Base-by-base conservation (phyloP, 2,113 vertebrate species). In the Passer montanus region DNA sequence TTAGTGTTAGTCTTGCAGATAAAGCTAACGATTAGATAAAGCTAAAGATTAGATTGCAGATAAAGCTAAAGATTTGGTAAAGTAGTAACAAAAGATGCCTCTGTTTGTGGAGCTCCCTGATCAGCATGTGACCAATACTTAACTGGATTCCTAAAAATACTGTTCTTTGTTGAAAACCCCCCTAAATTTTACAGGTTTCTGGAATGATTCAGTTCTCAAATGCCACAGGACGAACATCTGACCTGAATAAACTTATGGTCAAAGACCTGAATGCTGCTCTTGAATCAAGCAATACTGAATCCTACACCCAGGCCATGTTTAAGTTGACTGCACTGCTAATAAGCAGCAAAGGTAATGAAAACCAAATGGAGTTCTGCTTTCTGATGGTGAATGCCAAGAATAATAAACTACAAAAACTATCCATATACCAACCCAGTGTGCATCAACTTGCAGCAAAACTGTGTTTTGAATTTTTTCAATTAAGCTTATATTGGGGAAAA, bases 121-220 rank as follows among this genome's bases (percentile, higher is more conserved):
- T 84, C 33, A 60, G 28, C 79, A 47, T 30, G 10, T 70, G 44
- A 60, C 52, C 52, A 44, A 5, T 68, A 55, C 53, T 73, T 50
- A 58, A 66, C 7, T 46, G 76, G 64, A 60, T 50, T 92, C n/a
- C 39, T 80, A 49, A 53, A 73, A 93, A 28, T 70, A 70, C 13
- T 53, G 20, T 49, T 64, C 31, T 72, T 18, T 50, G 5, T 78
- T 93, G 83, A 94, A 93, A 91, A 41, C 9, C 2, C 2, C 31
- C 15, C 75, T 89, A 1, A 95, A 31, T 86, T 91, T 95, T 95
- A 44, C 90, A 99, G 99, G 99, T 99, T 62, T 98, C 98, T 30
- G 99, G 99, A 56, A 99, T 99, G 99, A 98, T 99, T 95, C 98
- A 99, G 79, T 99, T 99, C 97, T 99, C 99, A 7, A 97, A 98